Evolutionary conservation across 1,140 invertebrate genomes (phyloP).

Genomic region (Oscheius sp.): DNA sequence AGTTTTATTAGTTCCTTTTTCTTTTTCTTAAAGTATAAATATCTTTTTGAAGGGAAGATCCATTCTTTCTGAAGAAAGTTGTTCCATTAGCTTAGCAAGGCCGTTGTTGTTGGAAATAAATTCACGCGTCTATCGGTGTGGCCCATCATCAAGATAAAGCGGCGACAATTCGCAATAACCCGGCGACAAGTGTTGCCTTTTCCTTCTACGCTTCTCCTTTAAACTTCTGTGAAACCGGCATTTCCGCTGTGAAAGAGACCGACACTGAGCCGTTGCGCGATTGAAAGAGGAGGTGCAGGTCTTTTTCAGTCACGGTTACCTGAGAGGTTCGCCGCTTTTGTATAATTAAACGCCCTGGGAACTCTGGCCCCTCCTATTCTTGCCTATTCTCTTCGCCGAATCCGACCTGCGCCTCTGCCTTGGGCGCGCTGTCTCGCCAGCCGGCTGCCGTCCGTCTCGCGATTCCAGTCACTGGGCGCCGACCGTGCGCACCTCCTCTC

Average conservation of each 20-base stretch:
- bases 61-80: too few relatives aligned
- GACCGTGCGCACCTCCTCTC: conserved; percentile 8
- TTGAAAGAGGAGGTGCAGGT: too few relatives aligned
- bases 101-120: background rate
- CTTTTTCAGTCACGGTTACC: background rate
- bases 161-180: background rate
- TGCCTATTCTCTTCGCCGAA: background rate
- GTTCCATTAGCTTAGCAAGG: too few relatives aligned
- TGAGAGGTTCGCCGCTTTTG: background rate
- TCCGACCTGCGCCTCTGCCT: background rate
- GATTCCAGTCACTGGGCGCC: conserved; percentile 7
- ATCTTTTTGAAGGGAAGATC: too few relatives aligned
- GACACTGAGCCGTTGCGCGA: too few relatives aligned
- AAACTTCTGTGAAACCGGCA: too few relatives aligned
- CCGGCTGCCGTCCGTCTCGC: conserved; percentile 6
- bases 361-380: background rate
- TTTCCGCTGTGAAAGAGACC: too few relatives aligned
- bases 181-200: background rate
- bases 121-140: background rate
- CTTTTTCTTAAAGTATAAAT: too few relatives aligned
- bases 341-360: background rate
- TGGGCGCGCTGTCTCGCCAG: background rate
- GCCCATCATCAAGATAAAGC: background rate
- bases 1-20: too few relatives aligned
- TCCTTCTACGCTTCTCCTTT: background rate